Base-by-base conservation (phyloP, 2,113 vertebrate species). In the Cercopithecus mona region DNA sequence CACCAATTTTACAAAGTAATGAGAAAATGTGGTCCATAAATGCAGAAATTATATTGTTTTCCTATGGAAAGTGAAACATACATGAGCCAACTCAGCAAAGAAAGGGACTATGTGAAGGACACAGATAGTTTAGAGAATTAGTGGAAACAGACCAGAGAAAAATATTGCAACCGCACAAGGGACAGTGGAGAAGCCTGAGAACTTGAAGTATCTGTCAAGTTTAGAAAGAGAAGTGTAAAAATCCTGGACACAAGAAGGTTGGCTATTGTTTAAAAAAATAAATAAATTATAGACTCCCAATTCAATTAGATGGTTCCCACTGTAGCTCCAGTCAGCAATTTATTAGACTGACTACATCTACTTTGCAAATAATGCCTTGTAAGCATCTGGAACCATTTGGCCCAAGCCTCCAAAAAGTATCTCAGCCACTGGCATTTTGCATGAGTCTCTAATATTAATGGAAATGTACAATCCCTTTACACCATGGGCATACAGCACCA, bases 251-350 rank as follows among this genome's bases (percentile, higher is more conserved):
- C 18, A 64, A 55, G 32, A 82, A 83, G 30, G 2, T 90, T 87
- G 57, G 8, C 43, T 86, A 91, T 59, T 94, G 68, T 91, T 97
- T 10, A 7, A 73, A 87, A 88, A 23, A 48, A 79, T 68, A 35
- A 79, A 48, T 86, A 81, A 96, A 82, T 88, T 61, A 40, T 38
- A 64, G 48, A 40, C 45, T n/a, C 38, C 22, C 80, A 93, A 61
- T 96, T 64, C 92, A 88, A 96, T 96, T 98, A 98, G 78, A 75
- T 93, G 57, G 8, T 81, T 86, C 88, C 95, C 93, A 96, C 86
- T 98, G 93, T 82, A 97, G 95, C 91, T 97, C 83, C 59, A 79
- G 97, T 98, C 96, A 98, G 97, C 98, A 98, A 59, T 98, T 98
- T 98, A 91, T 96, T 96, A 97, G 97, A 98, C 10, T 59, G 48